A percentile compares a stretch with the other conserved stretches of the same genome.
phyloP scores from a whole-genome alignment of 2,888 invertebrate species.

The Deilephila porcellus region DNA sequence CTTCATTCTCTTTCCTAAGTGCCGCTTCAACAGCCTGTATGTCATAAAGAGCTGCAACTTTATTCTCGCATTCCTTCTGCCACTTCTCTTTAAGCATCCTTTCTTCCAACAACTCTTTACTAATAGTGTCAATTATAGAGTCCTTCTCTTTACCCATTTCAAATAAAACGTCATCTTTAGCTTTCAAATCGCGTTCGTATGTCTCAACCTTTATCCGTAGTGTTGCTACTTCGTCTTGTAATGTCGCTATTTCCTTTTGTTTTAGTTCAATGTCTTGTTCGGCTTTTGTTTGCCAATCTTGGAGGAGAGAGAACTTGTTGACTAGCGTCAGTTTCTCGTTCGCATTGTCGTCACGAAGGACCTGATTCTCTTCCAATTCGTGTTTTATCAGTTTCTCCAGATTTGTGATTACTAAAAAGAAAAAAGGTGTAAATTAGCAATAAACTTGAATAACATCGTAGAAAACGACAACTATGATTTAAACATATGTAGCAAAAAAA shows the following conservation, averaged over 20 bases:
- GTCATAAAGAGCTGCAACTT: slow-evolving; percentile 44
- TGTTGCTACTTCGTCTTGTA: slow-evolving; percentile 49
- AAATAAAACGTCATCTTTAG: slow-evolving; percentile 44
- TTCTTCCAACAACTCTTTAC: slow-evolving; percentile 56
- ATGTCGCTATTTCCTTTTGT: slow-evolving; percentile 52
- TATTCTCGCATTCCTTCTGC: slow-evolving; percentile 46
- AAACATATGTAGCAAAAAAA: too few relatives aligned
- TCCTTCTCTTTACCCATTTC: slow-evolving; percentile 54
- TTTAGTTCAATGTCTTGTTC: slow-evolving; percentile 57
- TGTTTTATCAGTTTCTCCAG: slow-evolving; percentile 56
- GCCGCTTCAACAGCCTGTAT: slow-evolving; percentile 49
- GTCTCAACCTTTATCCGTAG: slow-evolving; percentile 45
- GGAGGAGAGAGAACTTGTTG: slow-evolving; percentile 59
- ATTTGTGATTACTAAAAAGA: slow-evolving; percentile 59
- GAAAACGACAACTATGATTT: too few relatives aligned
- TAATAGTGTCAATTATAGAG: slow-evolving; percentile 51
- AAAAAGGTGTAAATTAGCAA: not conserved
- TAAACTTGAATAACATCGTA: too few relatives aligned
- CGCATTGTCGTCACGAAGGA: slow-evolving; percentile 47
- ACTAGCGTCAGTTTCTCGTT: slow-evolving; percentile 54
- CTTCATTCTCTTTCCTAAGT: slow-evolving; percentile 64
- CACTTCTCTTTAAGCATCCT: slow-evolving; percentile 47
- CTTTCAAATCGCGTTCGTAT: slow-evolving; percentile 49
- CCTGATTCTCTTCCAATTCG: slow-evolving; percentile 51
- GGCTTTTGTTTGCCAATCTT: slow-evolving; percentile 62